Percentiles rank a stretch among this genome's conserved stretches.
Evolutionary conservation across 2,797 vertebrate species (phyloP).

Genomic region (Cebuella pygmaea): DNA sequence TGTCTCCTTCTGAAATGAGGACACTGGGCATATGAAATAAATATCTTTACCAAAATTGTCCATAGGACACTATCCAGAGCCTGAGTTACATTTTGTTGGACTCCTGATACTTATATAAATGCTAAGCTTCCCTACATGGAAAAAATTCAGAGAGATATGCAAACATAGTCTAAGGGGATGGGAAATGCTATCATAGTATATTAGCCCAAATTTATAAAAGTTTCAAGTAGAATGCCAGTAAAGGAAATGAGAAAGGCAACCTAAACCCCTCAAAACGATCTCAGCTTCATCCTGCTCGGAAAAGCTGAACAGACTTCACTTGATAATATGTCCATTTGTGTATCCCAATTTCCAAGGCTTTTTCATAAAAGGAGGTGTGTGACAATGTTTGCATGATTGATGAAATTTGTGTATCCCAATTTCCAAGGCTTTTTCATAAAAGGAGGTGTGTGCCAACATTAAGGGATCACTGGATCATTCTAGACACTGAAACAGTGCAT

Average conservation of each 20-base stretch:
- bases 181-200: not conserved
- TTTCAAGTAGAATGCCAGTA: not conserved
- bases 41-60: not conserved
- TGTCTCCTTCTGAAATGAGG: not conserved
- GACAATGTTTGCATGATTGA: not conserved
- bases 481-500: not conserved
- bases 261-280: not conserved
- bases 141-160: not conserved
- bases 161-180: not conserved
- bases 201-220: not conserved
- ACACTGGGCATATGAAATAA: not conserved
- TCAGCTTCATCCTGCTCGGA: not conserved
- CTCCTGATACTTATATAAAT: not conserved
- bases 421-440: not conserved
- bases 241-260: not conserved
- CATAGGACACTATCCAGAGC: not conserved
- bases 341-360: not conserved
- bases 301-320: not conserved
- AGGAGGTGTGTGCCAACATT: not conserved
- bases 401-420: not conserved
- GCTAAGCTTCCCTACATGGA: not conserved
- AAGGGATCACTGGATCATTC: not conserved
- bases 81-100: not conserved
- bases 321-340: not conserved
- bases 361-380: not conserved